Base-by-base conservation (phyloP, 2,888 invertebrate genomes). In the Biston stratarius region DNA sequence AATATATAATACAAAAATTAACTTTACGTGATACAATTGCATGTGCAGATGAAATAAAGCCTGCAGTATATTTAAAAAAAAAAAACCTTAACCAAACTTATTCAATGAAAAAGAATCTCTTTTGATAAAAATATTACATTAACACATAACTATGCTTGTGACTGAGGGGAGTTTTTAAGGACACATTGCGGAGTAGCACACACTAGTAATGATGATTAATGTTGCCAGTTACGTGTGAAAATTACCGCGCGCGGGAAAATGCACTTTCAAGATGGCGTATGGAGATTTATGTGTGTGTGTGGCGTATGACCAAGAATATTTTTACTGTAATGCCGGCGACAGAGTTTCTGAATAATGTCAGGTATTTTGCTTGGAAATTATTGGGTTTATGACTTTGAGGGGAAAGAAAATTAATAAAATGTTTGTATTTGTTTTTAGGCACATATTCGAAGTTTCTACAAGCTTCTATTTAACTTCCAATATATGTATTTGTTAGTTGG, bases 211-310 rank as follows among this genome's bases (percentile, higher is more conserved):
- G 78, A 83, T 83, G 83, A 84, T 83, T 78, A 80, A 84, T 82
- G 82, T 79, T 77, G 75, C 77, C 74, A 77, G 76, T 74, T 69
- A 74, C 74, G 72, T 61, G 69, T 67, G 72, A 70, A 80, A 82
- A 80, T 81, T 82, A 81, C 81, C 78, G 71, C 59, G 61, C 74
- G 76, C 79, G 75, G 75, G 77, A 78, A 79, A 85, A 83, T 85
- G 82, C 83, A 83, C 77, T 82, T 82, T 74, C 79, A 81, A 84
- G 83, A 82, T 83, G 82, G 80, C 78, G 75, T 67, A 77, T 78
- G 77, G 76, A 80, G 81, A 83, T 81, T 82, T 83, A 85, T 65
- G 65, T 65, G 65, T 68, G 64, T 69, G 70, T 65, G 59, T 24
- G 69, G 55, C 58, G 59, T 59, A 67, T 65, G 63, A 67, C 69